Evolutionary conservation across 2,113 vertebrate species (phyloP).

Genomic region (Etheostoma spectabile): DNA sequence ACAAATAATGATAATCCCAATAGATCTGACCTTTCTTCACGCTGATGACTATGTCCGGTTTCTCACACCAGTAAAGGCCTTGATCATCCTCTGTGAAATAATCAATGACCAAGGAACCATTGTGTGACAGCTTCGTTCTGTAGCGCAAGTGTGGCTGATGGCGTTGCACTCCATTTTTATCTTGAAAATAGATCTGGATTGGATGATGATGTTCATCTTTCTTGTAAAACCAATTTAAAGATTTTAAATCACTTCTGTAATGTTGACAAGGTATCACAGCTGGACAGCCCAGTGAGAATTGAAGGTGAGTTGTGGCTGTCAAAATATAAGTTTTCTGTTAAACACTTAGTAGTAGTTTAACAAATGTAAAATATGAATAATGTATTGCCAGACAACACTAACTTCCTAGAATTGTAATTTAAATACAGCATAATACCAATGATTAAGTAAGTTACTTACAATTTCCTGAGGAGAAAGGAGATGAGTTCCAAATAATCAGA

Average conservation of each 20-base stretch:
- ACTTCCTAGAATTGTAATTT: background rate
- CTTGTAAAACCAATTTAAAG: slow-evolving; percentile 54
- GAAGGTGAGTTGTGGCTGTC: background rate
- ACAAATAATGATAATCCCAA: background rate
- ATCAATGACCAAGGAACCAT: slow-evolving; percentile 58
- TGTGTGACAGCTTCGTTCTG: rapidly evolving
- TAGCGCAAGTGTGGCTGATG: rapidly evolving
- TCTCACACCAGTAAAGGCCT: slow-evolving; percentile 74
- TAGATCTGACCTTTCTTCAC: slow-evolving; percentile 59
- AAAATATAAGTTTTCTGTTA: slow-evolving; percentile 10
- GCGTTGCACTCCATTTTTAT: rapidly evolving
- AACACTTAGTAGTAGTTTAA: background rate
- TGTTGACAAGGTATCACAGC: slow-evolving; percentile 55
- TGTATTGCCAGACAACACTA: background rate
- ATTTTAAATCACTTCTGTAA: background rate
- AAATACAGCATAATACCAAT: background rate
- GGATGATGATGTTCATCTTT: background rate
- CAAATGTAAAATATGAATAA: background rate
- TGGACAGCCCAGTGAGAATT: slow-evolving; percentile 41
- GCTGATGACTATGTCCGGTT: background rate
- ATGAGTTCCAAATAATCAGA: slow-evolving; percentile 30
- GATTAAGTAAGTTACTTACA: slow-evolving; percentile 41
- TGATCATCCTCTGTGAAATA: slow-evolving; percentile 42
- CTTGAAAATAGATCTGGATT: background rate
- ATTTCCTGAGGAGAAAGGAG: background rate